Conservation (phyloP, 2,888 invertebrate genomes). For the Diaphora mendica region DNA sequence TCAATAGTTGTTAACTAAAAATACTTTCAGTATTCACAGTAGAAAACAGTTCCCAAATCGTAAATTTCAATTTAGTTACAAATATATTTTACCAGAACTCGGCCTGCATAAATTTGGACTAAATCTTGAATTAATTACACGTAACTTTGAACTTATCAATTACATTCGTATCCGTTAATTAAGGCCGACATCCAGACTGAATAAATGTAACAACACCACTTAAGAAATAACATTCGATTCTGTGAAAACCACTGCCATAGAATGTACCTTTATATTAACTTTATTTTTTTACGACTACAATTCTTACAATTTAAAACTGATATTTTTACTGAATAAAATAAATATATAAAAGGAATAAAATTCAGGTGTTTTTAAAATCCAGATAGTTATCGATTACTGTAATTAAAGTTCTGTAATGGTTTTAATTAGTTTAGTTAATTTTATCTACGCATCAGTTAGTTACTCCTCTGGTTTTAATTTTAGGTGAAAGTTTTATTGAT, state of each 20-base stretch:
- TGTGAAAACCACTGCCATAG: slow-evolving; percentile 16
- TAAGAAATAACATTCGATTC: slow-evolving; percentile 46
- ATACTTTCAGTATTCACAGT: not conserved
- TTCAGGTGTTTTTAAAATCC: too few species aligned
- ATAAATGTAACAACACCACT: slow-evolving; percentile 23
- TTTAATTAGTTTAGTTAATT: too few species aligned
- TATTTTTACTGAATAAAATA: not conserved
- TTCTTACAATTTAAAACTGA: not conserved
- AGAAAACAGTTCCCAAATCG: not conserved
- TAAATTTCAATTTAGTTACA: not conserved
- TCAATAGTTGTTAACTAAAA: not conserved
- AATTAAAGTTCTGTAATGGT: too few species aligned
- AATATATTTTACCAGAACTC: not conserved
- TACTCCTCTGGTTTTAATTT: too few species aligned
- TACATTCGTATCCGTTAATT: slow-evolving; percentile 54
- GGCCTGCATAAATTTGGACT: slow-evolving; percentile 16
- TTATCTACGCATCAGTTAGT: too few species aligned
- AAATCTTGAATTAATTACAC: slow-evolving; percentile 40
- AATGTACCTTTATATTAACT: slow-evolving; percentile 14
- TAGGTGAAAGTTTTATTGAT: too few species aligned
- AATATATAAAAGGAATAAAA: too few species aligned
- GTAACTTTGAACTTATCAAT: slow-evolving; percentile 54
- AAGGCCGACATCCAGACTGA: slow-evolving; percentile 43
- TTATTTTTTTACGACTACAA: not conserved
- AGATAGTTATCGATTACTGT: too few species aligned